phyloP scores from a whole-genome alignment of 92 coral and sea anemone genomes.

The Heliopora coerulea region DNA sequence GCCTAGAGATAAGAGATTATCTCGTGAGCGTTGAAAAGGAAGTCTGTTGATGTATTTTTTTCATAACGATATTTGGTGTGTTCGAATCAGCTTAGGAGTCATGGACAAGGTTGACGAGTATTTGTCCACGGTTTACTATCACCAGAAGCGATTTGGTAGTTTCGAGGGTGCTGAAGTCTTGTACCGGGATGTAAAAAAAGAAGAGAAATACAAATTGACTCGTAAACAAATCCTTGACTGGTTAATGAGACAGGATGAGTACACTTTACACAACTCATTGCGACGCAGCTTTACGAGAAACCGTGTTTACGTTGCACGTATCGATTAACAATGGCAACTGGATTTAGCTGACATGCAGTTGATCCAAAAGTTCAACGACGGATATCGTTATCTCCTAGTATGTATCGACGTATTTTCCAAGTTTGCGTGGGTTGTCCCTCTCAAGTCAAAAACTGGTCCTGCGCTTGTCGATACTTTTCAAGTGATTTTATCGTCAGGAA shows the following conservation, averaged over 20 bases:
- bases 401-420: constrained; percentile 53
- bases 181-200: constrained; percentile 50
- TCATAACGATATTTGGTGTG: too few relatives aligned
- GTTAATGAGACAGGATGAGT: constrained; percentile 47
- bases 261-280: constrained; percentile 55
- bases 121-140: too few relatives aligned
- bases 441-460: constrained; percentile 46
- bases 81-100: too few relatives aligned
- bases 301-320: constrained; percentile 47
- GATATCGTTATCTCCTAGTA: constrained; percentile 43
- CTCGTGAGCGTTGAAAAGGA: too few relatives aligned
- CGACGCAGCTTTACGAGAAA: constrained; percentile 44
- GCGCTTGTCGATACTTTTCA: neutral
- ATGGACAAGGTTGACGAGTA: too few relatives aligned
- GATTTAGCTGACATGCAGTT: constrained; percentile 56
- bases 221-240: constrained; percentile 42
- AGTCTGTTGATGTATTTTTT: too few relatives aligned
- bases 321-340: constrained; percentile 49
- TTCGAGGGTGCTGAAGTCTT: constrained; percentile 46
- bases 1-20: too few relatives aligned
- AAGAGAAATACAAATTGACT: constrained; percentile 42
- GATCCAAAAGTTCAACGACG: constrained; percentile 41
- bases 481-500: neutral
- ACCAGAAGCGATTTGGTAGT: constrained; percentile 36
- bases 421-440: constrained; percentile 50